phyloP scores from a whole-genome alignment of 2,113 vertebrate species.

The Speoplatyrhinus poulsoni region DNA sequence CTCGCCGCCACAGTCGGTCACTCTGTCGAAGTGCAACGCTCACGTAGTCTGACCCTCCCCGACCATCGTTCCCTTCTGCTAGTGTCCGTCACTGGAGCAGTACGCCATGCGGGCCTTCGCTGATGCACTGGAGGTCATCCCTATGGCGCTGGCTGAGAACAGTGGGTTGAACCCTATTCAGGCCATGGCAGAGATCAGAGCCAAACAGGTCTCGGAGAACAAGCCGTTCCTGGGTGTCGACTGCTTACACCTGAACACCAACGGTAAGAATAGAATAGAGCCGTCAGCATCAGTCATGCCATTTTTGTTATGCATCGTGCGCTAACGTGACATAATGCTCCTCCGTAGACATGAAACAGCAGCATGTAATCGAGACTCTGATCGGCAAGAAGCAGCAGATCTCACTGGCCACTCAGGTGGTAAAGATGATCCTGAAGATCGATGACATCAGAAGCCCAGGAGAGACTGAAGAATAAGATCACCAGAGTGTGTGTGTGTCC shows the following conservation, averaged over 20 bases:
- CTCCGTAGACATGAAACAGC: conserved; percentile 92
- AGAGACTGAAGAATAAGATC: conserved; percentile 87
- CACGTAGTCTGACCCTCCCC: neutral
- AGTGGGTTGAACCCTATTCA: conserved; percentile 95
- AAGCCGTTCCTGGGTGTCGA: conserved; percentile 93
- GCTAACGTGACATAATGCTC: neutral
- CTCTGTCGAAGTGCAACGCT: too few relatives aligned
- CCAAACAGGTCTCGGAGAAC: conserved; percentile 87
- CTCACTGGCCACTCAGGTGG: conserved; percentile 91
- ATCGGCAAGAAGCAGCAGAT: conserved; percentile 99
- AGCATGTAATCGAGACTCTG: conserved; percentile 96
- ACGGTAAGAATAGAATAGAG: conserved; percentile 76
- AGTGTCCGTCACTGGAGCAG: conserved; percentile 97
- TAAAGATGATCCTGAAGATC: conserved; percentile 98
- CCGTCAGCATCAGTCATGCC: neutral
- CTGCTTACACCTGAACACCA: conserved; percentile 89
- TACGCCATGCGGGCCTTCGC: conserved; percentile 97
- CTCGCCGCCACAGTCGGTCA: neutral
- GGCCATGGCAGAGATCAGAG: conserved; percentile 93
- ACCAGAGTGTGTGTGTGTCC: neutral
- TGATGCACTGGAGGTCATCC: conserved; percentile 93
- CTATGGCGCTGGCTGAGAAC: conserved; percentile 94
- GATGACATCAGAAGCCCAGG: conserved; percentile 94
- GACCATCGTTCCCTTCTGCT: neutral
- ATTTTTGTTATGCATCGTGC: neutral